These are phyloP conservation scores for Epinephelus moara DNA, from an alignment of 2,113 vertebrate species.

Conservation along the genomic window DNA sequence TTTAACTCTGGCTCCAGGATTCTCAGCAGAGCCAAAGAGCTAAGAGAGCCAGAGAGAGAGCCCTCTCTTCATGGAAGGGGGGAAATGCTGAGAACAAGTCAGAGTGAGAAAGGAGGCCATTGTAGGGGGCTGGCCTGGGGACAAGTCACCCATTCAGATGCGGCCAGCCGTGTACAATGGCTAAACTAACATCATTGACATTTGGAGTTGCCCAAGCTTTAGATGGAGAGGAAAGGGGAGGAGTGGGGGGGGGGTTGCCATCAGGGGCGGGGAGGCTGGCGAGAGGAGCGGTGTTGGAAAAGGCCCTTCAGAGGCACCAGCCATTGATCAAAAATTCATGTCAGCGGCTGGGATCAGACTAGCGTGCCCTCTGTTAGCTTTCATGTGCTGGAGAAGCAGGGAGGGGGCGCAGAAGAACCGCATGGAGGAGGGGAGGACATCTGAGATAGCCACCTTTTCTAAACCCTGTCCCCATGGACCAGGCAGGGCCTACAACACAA, in stretches of 20 bases:
- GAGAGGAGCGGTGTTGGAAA: slow-evolving; percentile 65
- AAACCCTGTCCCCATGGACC: slow-evolving; percentile 50
- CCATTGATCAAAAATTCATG: slow-evolving; percentile 84
- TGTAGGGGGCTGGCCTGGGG: slow-evolving; percentile 86
- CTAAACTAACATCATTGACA: slow-evolving; percentile 90
- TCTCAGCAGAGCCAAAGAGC: slow-evolving; percentile 69
- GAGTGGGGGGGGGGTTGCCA: slow-evolving; percentile 45
- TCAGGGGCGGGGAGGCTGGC: slow-evolving; percentile 53
- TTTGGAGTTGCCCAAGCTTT: slow-evolving; percentile 85
- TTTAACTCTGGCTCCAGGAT: slow-evolving; percentile 61
- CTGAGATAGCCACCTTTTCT: slow-evolving; percentile 62
- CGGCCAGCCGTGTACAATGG: slow-evolving; percentile 88
- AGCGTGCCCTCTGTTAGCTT: slow-evolving; percentile 67
- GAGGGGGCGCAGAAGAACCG: neutral
- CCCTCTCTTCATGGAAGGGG: slow-evolving; percentile 78
- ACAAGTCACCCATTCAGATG: slow-evolving; percentile 87
- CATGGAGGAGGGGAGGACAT: slow-evolving; percentile 61
- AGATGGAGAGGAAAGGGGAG: slow-evolving; percentile 76
- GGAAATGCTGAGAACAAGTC: slow-evolving; percentile 84
- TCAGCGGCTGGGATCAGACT: slow-evolving; percentile 71
- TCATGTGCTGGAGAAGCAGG: slow-evolving; percentile 52
- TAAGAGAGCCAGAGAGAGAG: slow-evolving; percentile 65
- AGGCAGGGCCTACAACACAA: slow-evolving; percentile 4
- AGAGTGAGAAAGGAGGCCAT: slow-evolving; percentile 84
- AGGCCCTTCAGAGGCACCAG: slow-evolving; percentile 68